Conservation (phyloP, 2,888 invertebrate genomes). For the Eupeodes luniger region DNA sequence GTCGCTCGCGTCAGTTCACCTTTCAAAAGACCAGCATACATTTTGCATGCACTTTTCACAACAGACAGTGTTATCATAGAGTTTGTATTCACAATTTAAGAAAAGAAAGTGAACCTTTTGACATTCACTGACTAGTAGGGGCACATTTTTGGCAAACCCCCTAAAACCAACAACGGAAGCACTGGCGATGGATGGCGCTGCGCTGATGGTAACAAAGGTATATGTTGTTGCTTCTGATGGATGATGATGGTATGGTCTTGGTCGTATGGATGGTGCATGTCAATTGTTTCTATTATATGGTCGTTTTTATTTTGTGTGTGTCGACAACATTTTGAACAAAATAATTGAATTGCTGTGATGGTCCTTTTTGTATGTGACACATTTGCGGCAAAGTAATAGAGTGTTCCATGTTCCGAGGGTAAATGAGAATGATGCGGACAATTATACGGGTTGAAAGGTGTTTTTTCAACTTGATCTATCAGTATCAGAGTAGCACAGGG, state of each 20-base stretch:
- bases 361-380: constrained; percentile 14
- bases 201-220: neutral
- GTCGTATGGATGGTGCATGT: neutral
- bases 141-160: constrained; percentile 26
- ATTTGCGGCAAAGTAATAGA: neutral
- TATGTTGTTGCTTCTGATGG: neutral
- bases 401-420: constrained; percentile 14
- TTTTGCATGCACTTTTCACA: constrained; percentile 19
- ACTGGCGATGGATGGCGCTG: neutral
- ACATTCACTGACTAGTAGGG: constrained; percentile 18
- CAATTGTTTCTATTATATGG: constrained; percentile 14
- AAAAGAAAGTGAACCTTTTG: constrained; percentile 33
- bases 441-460: constrained; percentile 33
- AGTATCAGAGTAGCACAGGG: constrained; percentile 2
- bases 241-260: neutral
- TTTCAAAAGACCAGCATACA: constrained; percentile 29
- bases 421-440: neutral
- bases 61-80: neutral
- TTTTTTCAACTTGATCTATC: neutral
- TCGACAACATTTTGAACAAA: constrained; percentile 33
- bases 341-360: constrained; percentile 15
- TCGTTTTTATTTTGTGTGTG: constrained; percentile 4
- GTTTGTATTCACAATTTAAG: neutral
- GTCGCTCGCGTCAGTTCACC: neutral
- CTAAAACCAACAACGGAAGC: neutral